Evolutionary conservation across 2,888 invertebrate species (phyloP).

Genomic region (Cryptocheilus praepositus): DNA sequence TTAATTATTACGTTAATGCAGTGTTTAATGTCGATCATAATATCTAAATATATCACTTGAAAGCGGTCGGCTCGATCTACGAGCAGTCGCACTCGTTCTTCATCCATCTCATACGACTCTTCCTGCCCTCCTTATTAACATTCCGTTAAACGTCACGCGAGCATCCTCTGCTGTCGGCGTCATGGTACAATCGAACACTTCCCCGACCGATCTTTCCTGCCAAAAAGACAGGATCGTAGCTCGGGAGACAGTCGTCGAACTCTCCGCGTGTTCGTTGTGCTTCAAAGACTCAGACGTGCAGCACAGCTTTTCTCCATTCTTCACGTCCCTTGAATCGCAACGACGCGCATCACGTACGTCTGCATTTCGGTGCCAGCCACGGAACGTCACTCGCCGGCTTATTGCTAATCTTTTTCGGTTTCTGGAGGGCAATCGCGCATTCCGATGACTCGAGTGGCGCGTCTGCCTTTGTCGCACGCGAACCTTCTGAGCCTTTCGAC

Average conservation of each 20-base stretch:
- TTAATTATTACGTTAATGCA: conserved; percentile 51
- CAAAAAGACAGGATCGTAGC: conserved; percentile 9
- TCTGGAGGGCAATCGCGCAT: no score
- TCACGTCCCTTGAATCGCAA: no score
- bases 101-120: conserved; percentile 21
- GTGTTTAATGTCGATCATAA: conserved; percentile 51
- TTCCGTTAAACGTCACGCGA: neutral
- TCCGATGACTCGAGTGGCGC: no score
- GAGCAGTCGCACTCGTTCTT: conserved; percentile 59
- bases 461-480: conserved; percentile 1
- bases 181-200: no score
- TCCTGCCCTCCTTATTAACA: neutral
- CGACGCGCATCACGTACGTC: no score
- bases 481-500: conserved; percentile 3
- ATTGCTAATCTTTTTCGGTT: conserved; percentile 19
- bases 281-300: no score
- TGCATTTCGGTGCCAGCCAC: no score
- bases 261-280: conserved; percentile 1
- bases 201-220: no score
- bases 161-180: no score
- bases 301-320: neutral
- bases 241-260: neutral
- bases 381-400: conserved; percentile 8
- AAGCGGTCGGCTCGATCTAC: conserved; percentile 66
- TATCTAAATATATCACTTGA: conserved; percentile 67